Base-by-base conservation (phyloP, 2,797 vertebrate species). In the Microhierax caerulescens region DNA sequence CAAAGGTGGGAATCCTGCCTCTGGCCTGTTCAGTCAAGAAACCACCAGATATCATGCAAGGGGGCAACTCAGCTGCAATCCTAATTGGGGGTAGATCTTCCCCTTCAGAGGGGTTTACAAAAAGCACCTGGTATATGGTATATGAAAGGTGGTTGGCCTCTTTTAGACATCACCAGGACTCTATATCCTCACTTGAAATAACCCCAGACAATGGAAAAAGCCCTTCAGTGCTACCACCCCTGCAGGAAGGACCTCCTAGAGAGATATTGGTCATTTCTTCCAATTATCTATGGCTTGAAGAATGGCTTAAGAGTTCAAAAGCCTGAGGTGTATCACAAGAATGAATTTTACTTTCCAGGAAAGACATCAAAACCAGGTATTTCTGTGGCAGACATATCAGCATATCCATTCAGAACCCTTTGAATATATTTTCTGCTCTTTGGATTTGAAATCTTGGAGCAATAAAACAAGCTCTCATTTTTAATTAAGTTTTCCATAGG, bases 341-440 rank as follows among this genome's bases (percentile, higher is more conserved):
- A 88, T 60, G 45, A 89, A 84, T 92, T 94, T 83, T 70, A 74
- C 28, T 89, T 83, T 88, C 45, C 78, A 90, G 68, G 50, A 56
- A 64, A 91, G 75, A 59, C 75, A 93, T 91, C 89, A 94, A 96
- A 95, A 19, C 27, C 85, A 95, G 90, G 81, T 4, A 37, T 81
- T 90, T 91, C 73, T 91, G 69, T 59, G 20, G 76, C 43, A 93
- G 61, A 78, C 50, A 57, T 51, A 78, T 13, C 57, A 93, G 61
- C 22, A 80, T 65, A 90, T 84, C 50, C 65, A 91, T 64, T 88
- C 41, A 57, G 72, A 93, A 85, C 51, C 70, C 59, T 94, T 14
- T 47, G 73, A 78, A 50, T n/a, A 6, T 47, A 89, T 87, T 89
- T 90, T 88, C 63, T 5, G 5, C 59, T 74, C 37, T 82, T 90